phyloP scores from a whole-genome alignment of 2,888 invertebrate genomes.

The Caenorhabditis imperialis region DNA sequence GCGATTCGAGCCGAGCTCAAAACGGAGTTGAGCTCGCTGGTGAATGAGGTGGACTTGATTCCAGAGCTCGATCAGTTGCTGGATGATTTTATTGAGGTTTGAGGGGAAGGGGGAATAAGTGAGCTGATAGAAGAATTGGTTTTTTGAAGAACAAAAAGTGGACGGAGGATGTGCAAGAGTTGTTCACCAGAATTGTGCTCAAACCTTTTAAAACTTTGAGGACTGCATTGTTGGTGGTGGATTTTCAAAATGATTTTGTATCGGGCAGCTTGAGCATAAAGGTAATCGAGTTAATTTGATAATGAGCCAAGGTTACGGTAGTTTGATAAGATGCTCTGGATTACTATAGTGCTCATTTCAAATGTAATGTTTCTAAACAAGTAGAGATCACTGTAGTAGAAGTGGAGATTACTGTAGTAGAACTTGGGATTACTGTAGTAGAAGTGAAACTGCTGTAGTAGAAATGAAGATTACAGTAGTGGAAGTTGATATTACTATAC shows the following conservation, averaged over 20 bases:
- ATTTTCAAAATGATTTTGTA: slow-evolving; percentile 98
- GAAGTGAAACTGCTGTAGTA: no score
- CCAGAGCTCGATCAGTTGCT: slow-evolving; percentile 37
- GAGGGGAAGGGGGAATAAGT: not conserved
- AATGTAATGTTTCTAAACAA: no score
- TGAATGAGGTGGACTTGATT: slow-evolving; percentile 39
- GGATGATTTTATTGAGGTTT: slow-evolving; percentile 48
- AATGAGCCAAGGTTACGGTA: no score
- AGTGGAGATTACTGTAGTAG: no score
- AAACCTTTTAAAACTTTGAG: slow-evolving; percentile 56
- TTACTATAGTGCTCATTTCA: no score
- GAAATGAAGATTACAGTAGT: no score
- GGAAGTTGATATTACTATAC: no score
- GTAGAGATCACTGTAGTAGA: no score
- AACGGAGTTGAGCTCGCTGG: slow-evolving; percentile 23
- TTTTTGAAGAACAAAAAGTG: slow-evolving; percentile 42
- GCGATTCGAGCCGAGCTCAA: slow-evolving; percentile 28
- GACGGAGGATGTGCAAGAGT: slow-evolving; percentile 44
- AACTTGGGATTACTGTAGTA: no score
- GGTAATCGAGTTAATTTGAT: no score
- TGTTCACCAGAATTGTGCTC: slow-evolving; percentile 40
- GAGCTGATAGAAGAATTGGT: not conserved
- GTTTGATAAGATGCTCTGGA: no score
- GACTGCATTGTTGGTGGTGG: slow-evolving; percentile 89
- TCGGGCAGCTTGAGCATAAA: slow-evolving; percentile 92